Percentiles rank a stretch among this genome's conserved stretches.
phyloP scores from a whole-genome alignment of 1,140 invertebrate genomes.

The Bathynomus jamesi region DNA sequence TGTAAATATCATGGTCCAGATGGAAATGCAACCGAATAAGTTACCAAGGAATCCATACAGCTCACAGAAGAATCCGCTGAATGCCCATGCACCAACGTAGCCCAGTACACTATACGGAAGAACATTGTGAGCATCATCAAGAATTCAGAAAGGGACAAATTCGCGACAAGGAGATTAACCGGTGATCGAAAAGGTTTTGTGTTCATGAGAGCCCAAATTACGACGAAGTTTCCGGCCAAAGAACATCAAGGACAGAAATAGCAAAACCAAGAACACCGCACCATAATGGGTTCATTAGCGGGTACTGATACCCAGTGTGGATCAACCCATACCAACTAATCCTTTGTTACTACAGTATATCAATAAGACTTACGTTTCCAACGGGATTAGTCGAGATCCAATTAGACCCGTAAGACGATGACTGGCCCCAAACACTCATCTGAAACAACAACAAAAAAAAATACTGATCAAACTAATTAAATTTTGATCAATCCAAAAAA shows the following conservation, averaged over 20 bases:
- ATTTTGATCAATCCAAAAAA: too few relatives aligned
- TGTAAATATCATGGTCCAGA: conserved; percentile 39
- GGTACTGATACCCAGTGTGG: conserved; percentile 55
- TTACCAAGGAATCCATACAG: conserved; percentile 64
- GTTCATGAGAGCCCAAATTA: conserved; percentile 71
- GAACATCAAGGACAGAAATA: conserved; percentile 62
- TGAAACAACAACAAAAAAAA: conserved; percentile 3
- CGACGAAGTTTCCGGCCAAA: conserved; percentile 74
- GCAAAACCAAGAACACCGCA: conserved; percentile 67
- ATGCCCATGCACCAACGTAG: conserved; percentile 57
- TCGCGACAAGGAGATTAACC: conserved; percentile 72
- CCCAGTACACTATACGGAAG: conserved; percentile 60
- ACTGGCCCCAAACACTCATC: neutral
- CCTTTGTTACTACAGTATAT: conserved; percentile 21
- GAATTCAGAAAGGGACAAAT: conserved; percentile 78
- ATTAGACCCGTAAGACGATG: neutral
- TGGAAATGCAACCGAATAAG: conserved; percentile 38
- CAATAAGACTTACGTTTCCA: conserved; percentile 13
- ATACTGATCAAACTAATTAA: neutral
- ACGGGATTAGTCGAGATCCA: conserved; percentile 5
- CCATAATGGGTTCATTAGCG: conserved; percentile 69
- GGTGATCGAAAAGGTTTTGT: conserved; percentile 70
- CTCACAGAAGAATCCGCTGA: too few relatives aligned
- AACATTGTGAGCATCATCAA: conserved; percentile 55
- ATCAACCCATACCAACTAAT: conserved; percentile 17